These are phyloP conservation scores for Teleogryllus occipitalis DNA, from an alignment of 1,140 invertebrate species.

Conservation along the genomic window DNA sequence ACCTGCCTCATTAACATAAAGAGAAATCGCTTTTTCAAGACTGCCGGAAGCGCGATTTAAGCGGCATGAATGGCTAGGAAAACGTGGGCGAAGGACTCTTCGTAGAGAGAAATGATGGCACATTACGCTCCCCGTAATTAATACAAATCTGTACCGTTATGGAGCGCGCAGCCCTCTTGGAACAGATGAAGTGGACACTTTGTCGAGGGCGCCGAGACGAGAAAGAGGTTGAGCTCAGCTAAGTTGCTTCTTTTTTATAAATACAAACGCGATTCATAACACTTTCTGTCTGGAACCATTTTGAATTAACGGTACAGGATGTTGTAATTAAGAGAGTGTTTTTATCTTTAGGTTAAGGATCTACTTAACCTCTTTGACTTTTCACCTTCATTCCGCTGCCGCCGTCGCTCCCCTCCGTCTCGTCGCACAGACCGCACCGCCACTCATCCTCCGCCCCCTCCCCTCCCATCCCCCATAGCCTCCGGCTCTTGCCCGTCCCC, in stretches of 20 bases:
- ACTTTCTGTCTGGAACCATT: background rate
- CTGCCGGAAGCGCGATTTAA: no score
- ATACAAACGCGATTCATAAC: background rate
- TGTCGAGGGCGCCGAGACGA: background rate
- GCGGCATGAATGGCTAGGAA: no score
- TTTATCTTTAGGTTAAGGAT: background rate
- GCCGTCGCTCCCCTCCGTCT: background rate
- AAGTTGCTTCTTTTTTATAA: background rate
- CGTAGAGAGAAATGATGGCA: background rate
- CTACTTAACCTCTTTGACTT: constrained; percentile 4
- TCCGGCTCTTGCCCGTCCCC: background rate
- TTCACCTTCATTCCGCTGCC: background rate
- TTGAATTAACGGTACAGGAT: constrained; percentile 4
- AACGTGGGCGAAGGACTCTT: no score
- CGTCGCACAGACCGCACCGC: background rate
- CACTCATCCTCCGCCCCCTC: background rate
- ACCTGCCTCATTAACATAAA: no score
- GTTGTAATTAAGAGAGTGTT: background rate
- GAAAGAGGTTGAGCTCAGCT: background rate
- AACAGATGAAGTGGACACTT: background rate
- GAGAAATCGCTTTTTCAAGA: no score
- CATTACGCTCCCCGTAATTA: constrained; percentile 1
- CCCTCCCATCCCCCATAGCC: no score
- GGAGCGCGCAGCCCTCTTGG: background rate
- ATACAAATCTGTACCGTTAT: background rate